Base-by-base conservation (phyloP, 2,113 vertebrate species). In the Caretta caretta region DNA sequence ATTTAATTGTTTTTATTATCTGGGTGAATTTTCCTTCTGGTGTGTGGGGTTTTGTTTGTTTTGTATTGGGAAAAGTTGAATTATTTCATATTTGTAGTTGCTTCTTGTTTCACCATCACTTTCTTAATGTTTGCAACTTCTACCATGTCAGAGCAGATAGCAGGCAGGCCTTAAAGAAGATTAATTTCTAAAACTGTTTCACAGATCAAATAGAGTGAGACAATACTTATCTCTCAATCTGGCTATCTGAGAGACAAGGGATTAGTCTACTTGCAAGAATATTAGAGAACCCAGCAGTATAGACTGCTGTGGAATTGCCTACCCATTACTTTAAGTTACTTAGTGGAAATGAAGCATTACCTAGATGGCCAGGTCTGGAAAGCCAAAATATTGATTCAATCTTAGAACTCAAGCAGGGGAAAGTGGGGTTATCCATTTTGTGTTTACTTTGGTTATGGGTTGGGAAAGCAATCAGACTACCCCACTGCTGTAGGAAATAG, bases 361-460 rank as follows among this genome's bases (percentile, higher is more conserved):
- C 57, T 88, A 22, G 2, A 38, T 1, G 54, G 35, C 38, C 31
- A 22, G 19, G 49, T 51, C 49, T n/a, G 54, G 14, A 86, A 82
- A 83, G 86, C 38, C 42, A 78, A 24, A 57, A 50, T 57, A 10
- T 8, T 46, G 17, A 2, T 22, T 80, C 22, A n/a, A n/a, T 3
- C 38, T 20, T 11, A 25, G 31, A 27, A 25, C 27, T 35, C 38
- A 24, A 78, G 25, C 54, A 6, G 27, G 49, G 49, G 31, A 56
- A 50, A 4, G 4, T 7, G 62, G 4, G 8, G 24, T 50, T 0
- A 0, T 62, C 24, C 3, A 13, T 1, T 90, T 83, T 7, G 4
- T 22, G 42, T 20, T 49, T 56, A 2, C 3, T 1, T 20, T 48
- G 51, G 31, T 14, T 0, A 2, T 0, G 5, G 6, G 0, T 35